Base-by-base conservation (phyloP, 2,797 vertebrate genomes). In the Diglossa cyanea region DNA sequence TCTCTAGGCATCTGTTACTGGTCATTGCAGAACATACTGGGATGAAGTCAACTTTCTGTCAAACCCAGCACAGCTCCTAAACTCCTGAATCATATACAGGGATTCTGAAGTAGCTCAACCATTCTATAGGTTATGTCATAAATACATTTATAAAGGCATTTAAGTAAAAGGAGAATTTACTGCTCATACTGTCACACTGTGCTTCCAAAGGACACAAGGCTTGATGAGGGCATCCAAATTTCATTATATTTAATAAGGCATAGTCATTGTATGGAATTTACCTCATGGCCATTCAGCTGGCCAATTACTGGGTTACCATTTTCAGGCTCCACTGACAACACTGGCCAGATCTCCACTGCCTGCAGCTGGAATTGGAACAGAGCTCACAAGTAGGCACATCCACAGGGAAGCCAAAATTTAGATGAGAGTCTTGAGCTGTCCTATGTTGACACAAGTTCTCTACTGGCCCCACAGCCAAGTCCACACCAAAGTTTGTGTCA, bases 1-100 rank as follows among this genome's bases (percentile, higher is more conserved):
- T 91, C 75, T 89, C 55, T 13, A 85, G 50, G 35, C 85, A 91
- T 93, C 77, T 94, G 78, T 79, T 76, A 73, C 71, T 76, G 95
- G 94, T 63, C 94, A 87, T 0, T 12, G n/a, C 2, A 5, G 48
- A 84, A 81, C 50, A 81, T 4, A 37, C 19, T 24, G 47, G 28
- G 88, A 65, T 45, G 40, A 75, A 91, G 63, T 28, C 33, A 63
- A 76, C 63, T 55, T 84, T 78, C 58, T 73, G 71, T 19, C 2
- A 7, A 78, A 85, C 57, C 33, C 40, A 96, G 71, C 51, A 48
- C 14, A 57, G 45, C 21, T 55, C 33, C 55, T 55, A 19, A 1
- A 1, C 40, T 86, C 44, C 37, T 76, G 33, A 37, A 60, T 70
- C 51, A 48, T 6, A 51, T 5, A 4, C 0, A 51, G 26, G 8